Base-by-base conservation (phyloP, 2,113 vertebrate species). In the Larimichthys polyactis region DNA sequence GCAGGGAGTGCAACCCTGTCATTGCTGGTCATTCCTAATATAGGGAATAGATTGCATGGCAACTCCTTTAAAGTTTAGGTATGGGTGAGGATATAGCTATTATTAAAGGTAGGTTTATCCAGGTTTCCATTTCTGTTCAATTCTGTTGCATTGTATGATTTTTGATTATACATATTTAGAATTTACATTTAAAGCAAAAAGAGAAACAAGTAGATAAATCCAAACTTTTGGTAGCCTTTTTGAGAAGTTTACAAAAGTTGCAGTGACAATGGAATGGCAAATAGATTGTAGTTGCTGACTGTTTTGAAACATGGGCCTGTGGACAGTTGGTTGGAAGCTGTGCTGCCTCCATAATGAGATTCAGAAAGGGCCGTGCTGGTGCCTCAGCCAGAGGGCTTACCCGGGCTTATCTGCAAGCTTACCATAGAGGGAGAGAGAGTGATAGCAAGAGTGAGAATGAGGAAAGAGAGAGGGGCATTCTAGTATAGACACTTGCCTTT, bases 381-480 rank as follows among this genome's bases (percentile, higher is more conserved):
- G 83, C 82, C 83, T 87, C 81, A 85, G 89, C 89, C 88, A 87
- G 78, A 81, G 89, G 89, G 89, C 86, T 94, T 90, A 91, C 85
- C 78, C 84, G 27, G 87, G 79, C 91, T 93, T 91, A 91, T 90
- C 85, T 89, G 78, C 89, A 90, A 90, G 85, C 83, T 91, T 83
- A 89, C 78, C 71, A 75, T 27, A 85, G 63, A 79, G 40, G 16
- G 49, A 17, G 78, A 80, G 71, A 16, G 43, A 48, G 24, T 24
- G 48, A 59, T 68, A 19, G 8, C 5, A 27, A 51, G 22, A 59
- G 40, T 1, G 24, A 36, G 36, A 55, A 4, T 9, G 43, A 49
- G 40, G 51, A 40, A 19, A 48, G 27, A 58, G n/a, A 40, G 24
- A 15, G 10, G 40, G 20, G 4, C 40, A 68, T 80, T 84, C 71